These are phyloP conservation scores for Linnaemya tessellans DNA, from an alignment of 2,888 invertebrate species.

Conservation along the genomic window DNA sequence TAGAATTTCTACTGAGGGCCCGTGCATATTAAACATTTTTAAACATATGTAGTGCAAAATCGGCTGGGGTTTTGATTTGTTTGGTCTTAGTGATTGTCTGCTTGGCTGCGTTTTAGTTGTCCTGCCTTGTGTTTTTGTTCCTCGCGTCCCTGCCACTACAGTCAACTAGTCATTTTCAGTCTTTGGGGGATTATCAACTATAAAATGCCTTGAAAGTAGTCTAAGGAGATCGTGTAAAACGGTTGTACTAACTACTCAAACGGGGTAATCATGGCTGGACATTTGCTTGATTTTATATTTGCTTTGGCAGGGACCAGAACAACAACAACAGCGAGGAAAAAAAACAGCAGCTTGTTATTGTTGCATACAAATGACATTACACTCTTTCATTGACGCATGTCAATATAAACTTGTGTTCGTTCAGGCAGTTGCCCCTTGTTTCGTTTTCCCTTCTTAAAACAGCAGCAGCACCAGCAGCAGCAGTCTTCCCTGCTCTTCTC, in stretches of 20 bases:
- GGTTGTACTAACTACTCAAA: slow-evolving; percentile 48
- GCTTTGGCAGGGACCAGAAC: slow-evolving; percentile 1
- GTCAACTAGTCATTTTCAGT: slow-evolving; percentile 7
- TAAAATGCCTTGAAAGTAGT: slow-evolving; percentile 65
- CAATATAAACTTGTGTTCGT: slow-evolving; percentile 62
- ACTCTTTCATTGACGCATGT: slow-evolving; percentile 72
- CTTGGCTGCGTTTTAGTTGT: neutral
- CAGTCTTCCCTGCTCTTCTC: neutral
- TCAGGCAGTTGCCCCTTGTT: slow-evolving; percentile 11
- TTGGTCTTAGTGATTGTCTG: neutral
- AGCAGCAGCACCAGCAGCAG: too few relatives aligned
- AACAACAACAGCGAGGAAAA: neutral
- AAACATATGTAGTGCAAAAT: slow-evolving; percentile 43
- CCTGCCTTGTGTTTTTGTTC: neutral
- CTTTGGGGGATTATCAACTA: slow-evolving; percentile 66
- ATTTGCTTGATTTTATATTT: slow-evolving; percentile 67
- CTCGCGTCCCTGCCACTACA: neutral
- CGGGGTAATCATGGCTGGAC: slow-evolving; percentile 48
- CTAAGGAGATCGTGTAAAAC: slow-evolving; percentile 69
- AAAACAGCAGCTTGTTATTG: slow-evolving; percentile 76
- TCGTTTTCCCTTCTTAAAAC: neutral
- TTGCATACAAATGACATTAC: slow-evolving; percentile 82
- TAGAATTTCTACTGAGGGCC: neutral
- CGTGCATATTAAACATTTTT: neutral
- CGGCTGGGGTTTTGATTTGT: slow-evolving; percentile 13